Evolutionary conservation across 2,888 invertebrate species (phyloP), one percentile per base, ranked within the genome.

Genomic region (Spialia ferax): DNA sequence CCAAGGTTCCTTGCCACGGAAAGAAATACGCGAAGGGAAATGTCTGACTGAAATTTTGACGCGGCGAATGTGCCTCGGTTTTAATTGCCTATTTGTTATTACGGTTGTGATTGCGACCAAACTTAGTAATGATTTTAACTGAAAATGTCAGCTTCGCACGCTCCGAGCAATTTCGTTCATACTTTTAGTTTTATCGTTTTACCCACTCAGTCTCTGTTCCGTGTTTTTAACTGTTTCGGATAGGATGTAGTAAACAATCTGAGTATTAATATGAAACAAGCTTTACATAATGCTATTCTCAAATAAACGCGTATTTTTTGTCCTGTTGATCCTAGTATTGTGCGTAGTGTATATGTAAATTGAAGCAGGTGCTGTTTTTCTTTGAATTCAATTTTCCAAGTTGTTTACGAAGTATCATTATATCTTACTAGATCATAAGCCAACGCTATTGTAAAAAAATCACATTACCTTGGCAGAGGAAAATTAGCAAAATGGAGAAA

Each of bases 1-100:
- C 69, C 71, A 74, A 74, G 73, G 74, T 67, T 75, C 29, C 26
- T 48, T 8, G 18, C 18, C 45, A 18, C 18, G 18, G 18, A 45
- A 18, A 45, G 18, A 18, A 2, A 45, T 2, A 45, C 10, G 2
- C 22, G 11, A 50, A 50, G 4, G 13, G 50, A 50, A 42, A 38
- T 38, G n/a, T 38, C 38, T 38, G 13, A 38, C 38, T 38, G 6
- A n/a, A n/a, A n/a, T n/a, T 3, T 38, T 38, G n/a, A 38, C n/a
- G 13, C n/a, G n/a, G n/a, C n/a, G n/a, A 5, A 38, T n/a, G 38
- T n/a, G 13, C 15, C 42, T 42, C 2, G 15, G 15, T 42, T 42
- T 42, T 6, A 8, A 45, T 38, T n/a, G n/a, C 0, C 3, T 35
- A 11, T 10, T 11, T 35, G 35, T 38, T 38, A n/a, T 5, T 6